Evolutionary conservation across 2,113 vertebrate species (phyloP).

Genomic region (Macaca mulatta): DNA sequence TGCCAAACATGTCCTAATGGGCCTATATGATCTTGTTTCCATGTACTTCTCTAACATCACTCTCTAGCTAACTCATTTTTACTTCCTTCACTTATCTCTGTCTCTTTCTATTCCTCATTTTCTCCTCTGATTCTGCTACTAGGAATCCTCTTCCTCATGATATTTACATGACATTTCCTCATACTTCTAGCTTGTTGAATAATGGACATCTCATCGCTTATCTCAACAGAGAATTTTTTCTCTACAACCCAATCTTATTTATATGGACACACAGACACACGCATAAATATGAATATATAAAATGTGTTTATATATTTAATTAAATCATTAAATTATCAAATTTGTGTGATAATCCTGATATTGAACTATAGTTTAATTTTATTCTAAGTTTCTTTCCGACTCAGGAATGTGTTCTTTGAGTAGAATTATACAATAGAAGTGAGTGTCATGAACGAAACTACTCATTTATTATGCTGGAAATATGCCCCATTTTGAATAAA

Average conservation of each 20-base stretch:
- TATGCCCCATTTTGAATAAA: background rate
- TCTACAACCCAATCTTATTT: background rate
- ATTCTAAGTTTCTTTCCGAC: background rate
- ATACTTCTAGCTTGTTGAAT: background rate
- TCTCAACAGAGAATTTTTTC: background rate
- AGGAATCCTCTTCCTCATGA: background rate
- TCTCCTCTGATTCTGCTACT: background rate
- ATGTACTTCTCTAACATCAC: accelerated
- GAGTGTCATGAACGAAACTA: background rate
- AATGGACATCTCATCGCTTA: background rate
- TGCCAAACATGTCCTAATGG: background rate
- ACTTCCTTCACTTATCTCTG: background rate
- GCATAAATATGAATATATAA: too few species aligned
- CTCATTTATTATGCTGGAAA: background rate
- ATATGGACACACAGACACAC: too few species aligned
- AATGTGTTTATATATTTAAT: background rate
- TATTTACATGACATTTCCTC: background rate
- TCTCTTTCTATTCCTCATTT: background rate
- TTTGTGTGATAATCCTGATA: background rate
- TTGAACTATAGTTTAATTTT: background rate
- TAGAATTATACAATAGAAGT: background rate
- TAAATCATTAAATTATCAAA: background rate
- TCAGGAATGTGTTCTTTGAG: background rate
- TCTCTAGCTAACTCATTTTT: background rate
- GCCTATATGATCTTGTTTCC: accelerated